Evolutionary conservation across 2,888 invertebrate genomes (phyloP).

Genomic region (Apotomis betuletana): DNA sequence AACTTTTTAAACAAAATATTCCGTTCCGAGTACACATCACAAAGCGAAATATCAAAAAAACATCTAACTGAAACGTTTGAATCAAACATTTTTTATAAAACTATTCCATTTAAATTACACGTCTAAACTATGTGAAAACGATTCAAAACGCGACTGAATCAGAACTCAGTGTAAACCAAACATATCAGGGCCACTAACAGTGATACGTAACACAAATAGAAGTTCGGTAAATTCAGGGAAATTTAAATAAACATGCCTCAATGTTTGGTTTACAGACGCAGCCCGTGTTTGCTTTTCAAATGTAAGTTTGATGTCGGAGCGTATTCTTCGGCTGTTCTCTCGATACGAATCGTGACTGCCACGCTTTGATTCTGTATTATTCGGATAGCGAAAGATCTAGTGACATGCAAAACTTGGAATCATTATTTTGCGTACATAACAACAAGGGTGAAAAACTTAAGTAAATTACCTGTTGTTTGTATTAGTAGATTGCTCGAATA

Average conservation of each 20-base stretch:
- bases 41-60: no score
- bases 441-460: no score
- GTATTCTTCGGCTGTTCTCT: conserved; percentile 44
- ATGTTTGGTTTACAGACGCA: conserved; percentile 55
- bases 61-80: not conserved
- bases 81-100: not conserved
- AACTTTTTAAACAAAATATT: not conserved
- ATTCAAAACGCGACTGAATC: conserved; percentile 60
- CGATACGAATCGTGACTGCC: conserved; percentile 28
- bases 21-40: not conserved
- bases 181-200: conserved; percentile 51
- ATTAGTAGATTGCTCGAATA: no score
- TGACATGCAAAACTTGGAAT: not conserved
- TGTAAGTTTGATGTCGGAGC: conserved; percentile 53
- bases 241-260: conserved; percentile 54
- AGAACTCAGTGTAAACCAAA: conserved; percentile 66
- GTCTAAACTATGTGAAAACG: conserved; percentile 44
- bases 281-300: conserved; percentile 58
- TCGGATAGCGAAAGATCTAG: conserved; percentile 6
- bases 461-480: no score
- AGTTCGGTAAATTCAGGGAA: conserved; percentile 56
- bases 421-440: no score
- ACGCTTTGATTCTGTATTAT: not conserved
- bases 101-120: not conserved
- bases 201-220: conserved; percentile 58